Evolutionary conservation across 2,113 vertebrate genomes (phyloP).

Genomic region (Myotis davidii): DNA sequence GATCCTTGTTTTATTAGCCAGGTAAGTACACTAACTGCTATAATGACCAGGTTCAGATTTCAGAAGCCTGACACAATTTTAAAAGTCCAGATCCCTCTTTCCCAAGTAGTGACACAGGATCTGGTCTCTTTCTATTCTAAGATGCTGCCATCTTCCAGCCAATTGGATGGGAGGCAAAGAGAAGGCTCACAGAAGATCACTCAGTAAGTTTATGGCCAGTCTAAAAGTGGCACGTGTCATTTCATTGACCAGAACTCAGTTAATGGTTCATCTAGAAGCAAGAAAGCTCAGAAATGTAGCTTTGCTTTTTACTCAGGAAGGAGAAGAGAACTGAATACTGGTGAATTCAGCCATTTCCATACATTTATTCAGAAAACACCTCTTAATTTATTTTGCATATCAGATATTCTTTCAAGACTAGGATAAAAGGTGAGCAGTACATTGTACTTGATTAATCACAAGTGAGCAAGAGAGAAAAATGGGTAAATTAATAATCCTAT

Average conservation of each 20-base stretch:
- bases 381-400: not conserved
- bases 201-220: not conserved
- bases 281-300: not conserved
- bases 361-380: not conserved
- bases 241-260: not conserved
- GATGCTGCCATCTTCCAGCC: not conserved
- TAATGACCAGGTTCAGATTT: not conserved
- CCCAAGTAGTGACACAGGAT: not conserved
- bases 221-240: not conserved
- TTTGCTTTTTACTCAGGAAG: not conserved
- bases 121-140: not conserved
- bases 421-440: not conserved
- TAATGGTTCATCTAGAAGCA: not conserved
- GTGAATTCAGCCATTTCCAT: conserved; percentile 9
- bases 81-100: not conserved
- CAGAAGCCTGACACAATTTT: not conserved
- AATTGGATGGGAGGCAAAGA: not conserved
- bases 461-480: conserved; percentile 6
- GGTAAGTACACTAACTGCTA: not conserved
- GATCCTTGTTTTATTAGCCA: not conserved
- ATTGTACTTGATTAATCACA: not conserved
- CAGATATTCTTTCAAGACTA: not conserved
- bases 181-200: not conserved
- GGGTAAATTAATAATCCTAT: not conserved
- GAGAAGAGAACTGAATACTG: not conserved